A percentile compares a stretch with the other conserved stretches of the same genome.
Conservation (phyloP, 2,888 invertebrate genomes). For the Dermolepida albohirtum region DNA sequence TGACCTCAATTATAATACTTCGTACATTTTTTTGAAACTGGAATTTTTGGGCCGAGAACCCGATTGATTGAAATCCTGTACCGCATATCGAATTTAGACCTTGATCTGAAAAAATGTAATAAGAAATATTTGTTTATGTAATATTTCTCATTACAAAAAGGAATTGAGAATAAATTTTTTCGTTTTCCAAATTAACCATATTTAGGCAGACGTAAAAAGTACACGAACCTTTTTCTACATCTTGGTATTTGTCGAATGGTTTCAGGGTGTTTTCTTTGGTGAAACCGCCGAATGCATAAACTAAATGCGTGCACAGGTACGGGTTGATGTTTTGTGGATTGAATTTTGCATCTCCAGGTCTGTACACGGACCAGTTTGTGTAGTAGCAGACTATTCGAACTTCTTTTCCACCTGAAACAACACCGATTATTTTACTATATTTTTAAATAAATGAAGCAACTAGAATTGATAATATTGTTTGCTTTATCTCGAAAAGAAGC, state of each 20-base stretch:
- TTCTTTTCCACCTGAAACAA: slow-evolving; percentile 67
- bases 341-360: slow-evolving; percentile 91
- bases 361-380: slow-evolving; percentile 93
- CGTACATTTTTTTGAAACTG: slow-evolving; percentile 9
- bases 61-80: neutral
- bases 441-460: too few relatives aligned
- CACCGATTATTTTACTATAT: too few relatives aligned
- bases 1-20: slow-evolving; percentile 16
- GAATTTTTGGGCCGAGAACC: neutral
- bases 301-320: slow-evolving; percentile 91
- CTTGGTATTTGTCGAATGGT: slow-evolving; percentile 95
- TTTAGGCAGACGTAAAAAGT: neutral
- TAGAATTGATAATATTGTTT: too few relatives aligned
- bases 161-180: too few relatives aligned
- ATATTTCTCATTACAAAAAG: neutral
- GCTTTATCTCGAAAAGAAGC: too few relatives aligned
- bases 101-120: neutral
- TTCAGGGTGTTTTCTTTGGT: slow-evolving; percentile 91
- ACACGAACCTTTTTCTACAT: slow-evolving; percentile 88
- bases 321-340: slow-evolving; percentile 95
- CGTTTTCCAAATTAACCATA: too few relatives aligned
- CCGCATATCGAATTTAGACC: slow-evolving; percentile 8
- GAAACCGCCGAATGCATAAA: slow-evolving; percentile 93
- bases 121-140: neutral
- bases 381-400: slow-evolving; percentile 90